Base-by-base conservation (phyloP, 2,888 invertebrate genomes). In the Ochlodes sylvanus region DNA sequence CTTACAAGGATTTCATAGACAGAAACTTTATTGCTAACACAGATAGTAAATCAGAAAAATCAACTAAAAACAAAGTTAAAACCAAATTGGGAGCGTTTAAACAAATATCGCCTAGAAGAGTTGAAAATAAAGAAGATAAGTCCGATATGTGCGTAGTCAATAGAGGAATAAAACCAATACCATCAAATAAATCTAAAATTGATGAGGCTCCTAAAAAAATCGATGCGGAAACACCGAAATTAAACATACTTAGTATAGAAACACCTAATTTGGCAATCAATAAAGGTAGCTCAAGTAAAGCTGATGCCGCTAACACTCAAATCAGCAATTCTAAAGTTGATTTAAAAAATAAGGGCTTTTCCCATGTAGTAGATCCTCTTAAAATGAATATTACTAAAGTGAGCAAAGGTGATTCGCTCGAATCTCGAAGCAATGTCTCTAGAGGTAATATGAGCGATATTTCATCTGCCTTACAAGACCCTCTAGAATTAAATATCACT, bases 1-100 rank as follows among this genome's bases (percentile, higher is more conserved):
- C 88, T 0, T 90, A 88, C 62, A 88, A 84, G 70, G 78, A 87
- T 15, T 90, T 90, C 42, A 81, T 90, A 0, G 60, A 52, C 7
- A 34, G 52, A 42, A 57, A 54, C 32, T 54, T 57, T 70, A 86
- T 88, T 0, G 86, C 87, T 0, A 87, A 88, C 63, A 86, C 84
- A 38, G 47, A 50, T 0, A 86, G 86, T 0, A 87, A 89, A 63
- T 86, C 84, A 38, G 47, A 50, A 32, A 54, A 54, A 52, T 1
- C 21, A 6, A 32, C 2, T 12, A 38, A 27, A 15, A 41, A 61
- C 34, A 21, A 17, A 7, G 32, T 38, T n/a, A 10, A 63, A 34
- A 32, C 32, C 14, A 41, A 56, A 15, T n/a, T 58, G 14, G 54
- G 27, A 32, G n/a, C 17, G 38, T 41, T 63, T 15, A 61, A 41